phyloP scores from a whole-genome alignment of 2,888 invertebrate species.

The Tromatobia lineatoria region DNA sequence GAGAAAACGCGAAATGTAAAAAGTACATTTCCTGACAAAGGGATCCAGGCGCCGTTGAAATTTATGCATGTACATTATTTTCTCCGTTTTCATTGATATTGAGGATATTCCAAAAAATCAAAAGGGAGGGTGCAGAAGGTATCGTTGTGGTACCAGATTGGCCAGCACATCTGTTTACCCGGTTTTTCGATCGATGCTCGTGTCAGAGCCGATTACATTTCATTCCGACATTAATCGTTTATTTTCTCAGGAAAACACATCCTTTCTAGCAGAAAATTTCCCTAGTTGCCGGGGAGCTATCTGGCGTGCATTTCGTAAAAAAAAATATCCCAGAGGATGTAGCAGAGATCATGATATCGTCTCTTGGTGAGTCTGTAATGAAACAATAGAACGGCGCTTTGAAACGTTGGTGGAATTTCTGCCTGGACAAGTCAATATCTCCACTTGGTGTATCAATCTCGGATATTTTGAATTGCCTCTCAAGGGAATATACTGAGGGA shows the following conservation, averaged over 20 bases:
- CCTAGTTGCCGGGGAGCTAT: conserved; percentile 68
- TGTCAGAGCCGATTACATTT: conserved; percentile 25
- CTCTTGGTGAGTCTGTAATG: conserved; percentile 16
- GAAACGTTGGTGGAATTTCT: conserved; percentile 42
- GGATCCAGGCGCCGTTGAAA: conserved; percentile 40
- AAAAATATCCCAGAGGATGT: conserved; percentile 54
- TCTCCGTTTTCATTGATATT: conserved; percentile 48
- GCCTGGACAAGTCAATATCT: background rate
- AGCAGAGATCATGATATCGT: conserved; percentile 47
- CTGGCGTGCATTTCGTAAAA: conserved; percentile 67
- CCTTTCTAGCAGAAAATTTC: conserved; percentile 48
- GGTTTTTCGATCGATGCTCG: conserved; percentile 27
- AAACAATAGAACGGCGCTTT: conserved; percentile 47
- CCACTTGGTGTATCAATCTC: background rate
- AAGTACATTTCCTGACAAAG: too few species aligned
- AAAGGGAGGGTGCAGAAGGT: conserved; percentile 41
- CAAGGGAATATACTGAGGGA: background rate
- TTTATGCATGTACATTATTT: conserved; percentile 58
- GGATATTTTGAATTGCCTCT: background rate
- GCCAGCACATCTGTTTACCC: conserved; percentile 64
- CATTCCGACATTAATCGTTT: conserved; percentile 27
- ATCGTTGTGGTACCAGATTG: conserved; percentile 59
- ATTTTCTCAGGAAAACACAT: conserved; percentile 71
- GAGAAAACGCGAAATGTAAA: conserved; percentile 53
- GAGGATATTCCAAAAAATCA: conserved; percentile 42